These are phyloP conservation scores for Agriopis leucophaearia DNA, from an alignment of 2,888 invertebrate genomes.

Conservation along the genomic window DNA sequence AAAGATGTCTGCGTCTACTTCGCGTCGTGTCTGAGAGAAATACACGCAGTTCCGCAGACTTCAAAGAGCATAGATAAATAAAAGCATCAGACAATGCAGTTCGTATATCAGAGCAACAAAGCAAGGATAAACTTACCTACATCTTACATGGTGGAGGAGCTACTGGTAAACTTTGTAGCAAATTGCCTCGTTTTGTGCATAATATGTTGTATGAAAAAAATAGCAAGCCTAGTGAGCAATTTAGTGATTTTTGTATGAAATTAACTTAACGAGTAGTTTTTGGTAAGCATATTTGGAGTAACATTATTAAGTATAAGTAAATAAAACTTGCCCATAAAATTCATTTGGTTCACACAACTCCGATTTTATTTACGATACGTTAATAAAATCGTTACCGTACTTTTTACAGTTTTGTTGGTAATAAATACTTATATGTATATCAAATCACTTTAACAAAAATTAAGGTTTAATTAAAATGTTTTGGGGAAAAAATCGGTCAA, in stretches of 20 bases:
- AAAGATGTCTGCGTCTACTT: slow-evolving; percentile 30
- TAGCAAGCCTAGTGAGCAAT: background rate
- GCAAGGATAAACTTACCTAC: slow-evolving; percentile 23
- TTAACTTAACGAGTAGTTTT: background rate
- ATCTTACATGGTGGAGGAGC: background rate
- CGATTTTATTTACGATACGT: background rate
- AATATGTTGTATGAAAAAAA: no score
- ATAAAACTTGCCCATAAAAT: background rate
- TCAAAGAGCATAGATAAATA: slow-evolving; percentile 40
- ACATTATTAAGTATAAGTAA: background rate
- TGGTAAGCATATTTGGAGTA: background rate
- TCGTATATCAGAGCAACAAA: slow-evolving; percentile 32
- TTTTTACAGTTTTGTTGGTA: background rate
- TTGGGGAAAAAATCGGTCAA: slow-evolving; percentile 10
- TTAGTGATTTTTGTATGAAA: background rate
- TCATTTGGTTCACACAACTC: slow-evolving; percentile 9
- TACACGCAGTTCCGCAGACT: slow-evolving; percentile 30
- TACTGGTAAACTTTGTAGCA: background rate
- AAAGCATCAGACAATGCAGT: slow-evolving; percentile 35
- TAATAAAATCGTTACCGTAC: no score
- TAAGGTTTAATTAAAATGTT: slow-evolving; percentile 11
- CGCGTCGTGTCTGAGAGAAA: slow-evolving; percentile 28
- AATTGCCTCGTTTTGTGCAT: no score
- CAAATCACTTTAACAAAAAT: background rate
- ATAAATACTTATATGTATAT: background rate